These are phyloP conservation scores for Lordiphosa fenestrarum DNA, from an alignment of 2,888 invertebrate species.

Conservation along the genomic window DNA sequence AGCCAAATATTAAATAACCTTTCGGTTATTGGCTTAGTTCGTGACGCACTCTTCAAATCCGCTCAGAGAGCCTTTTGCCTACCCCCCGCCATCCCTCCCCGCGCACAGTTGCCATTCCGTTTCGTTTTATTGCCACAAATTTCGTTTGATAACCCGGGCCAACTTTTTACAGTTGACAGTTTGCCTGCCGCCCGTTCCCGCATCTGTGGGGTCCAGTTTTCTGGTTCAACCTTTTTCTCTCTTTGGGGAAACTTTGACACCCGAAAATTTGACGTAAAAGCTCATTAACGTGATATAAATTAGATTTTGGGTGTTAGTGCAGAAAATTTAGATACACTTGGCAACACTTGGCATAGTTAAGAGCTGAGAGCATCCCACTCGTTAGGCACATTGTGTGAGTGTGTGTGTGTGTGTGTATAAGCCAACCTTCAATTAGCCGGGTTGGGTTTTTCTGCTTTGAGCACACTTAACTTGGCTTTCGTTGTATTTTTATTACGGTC, in stretches of 20 bases:
- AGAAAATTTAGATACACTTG: constrained; percentile 60
- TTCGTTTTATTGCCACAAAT: constrained; percentile 69
- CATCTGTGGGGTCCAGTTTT: constrained; percentile 1
- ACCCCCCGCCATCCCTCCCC: background rate
- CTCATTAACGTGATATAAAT: constrained; percentile 73
- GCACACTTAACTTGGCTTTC: too few species aligned
- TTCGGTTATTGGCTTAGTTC: constrained; percentile 71
- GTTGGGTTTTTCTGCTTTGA: background rate
- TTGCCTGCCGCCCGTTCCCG: constrained; percentile 2
- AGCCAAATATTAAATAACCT: constrained; percentile 75
- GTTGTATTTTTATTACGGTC: too few species aligned
- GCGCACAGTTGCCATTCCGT: constrained; percentile 25
- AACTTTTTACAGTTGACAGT: constrained; percentile 72
- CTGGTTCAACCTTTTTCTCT: constrained; percentile 9
- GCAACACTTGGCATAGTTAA: constrained; percentile 60
- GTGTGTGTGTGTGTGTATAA: constrained; percentile 4
- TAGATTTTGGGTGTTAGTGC: constrained; percentile 70
- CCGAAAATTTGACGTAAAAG: constrained; percentile 63
- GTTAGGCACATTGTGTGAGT: constrained; percentile 13
- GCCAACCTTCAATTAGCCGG: background rate
- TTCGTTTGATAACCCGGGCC: constrained; percentile 64
- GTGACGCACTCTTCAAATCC: too few species aligned
- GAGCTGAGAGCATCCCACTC: constrained; percentile 24
- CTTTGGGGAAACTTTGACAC: constrained; percentile 18
- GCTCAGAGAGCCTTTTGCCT: background rate